Evolutionary conservation across 1,140 invertebrate species (phyloP).

Genomic region (Lamellibrachia luymesi): DNA sequence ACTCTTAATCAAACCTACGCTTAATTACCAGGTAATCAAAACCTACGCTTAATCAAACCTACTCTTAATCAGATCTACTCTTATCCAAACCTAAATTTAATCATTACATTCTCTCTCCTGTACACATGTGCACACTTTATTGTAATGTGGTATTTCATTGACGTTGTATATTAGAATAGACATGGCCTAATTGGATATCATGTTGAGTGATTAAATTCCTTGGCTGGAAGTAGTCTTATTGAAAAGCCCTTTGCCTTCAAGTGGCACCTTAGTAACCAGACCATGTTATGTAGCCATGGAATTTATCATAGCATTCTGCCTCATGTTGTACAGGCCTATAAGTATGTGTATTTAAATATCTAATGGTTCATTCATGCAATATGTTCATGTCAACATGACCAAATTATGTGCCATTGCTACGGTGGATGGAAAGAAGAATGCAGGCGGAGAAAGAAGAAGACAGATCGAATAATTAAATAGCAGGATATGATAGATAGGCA

Average conservation of each 20-base stretch:
- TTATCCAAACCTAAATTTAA: no score
- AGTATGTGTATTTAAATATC: not conserved
- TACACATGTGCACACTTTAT: not conserved
- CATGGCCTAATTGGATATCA: not conserved
- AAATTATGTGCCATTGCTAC: not conserved
- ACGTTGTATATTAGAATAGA: not conserved
- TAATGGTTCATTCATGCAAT: not conserved
- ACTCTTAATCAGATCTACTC: no score
- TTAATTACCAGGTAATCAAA: no score
- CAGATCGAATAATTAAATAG: not conserved
- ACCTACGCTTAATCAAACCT: no score
- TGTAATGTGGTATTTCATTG: not conserved
- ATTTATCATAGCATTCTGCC: not conserved
- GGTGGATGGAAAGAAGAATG: not conserved
- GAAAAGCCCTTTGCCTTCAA: not conserved
- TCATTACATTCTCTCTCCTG: no score
- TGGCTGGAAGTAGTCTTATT: not conserved
- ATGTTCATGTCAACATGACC: not conserved
- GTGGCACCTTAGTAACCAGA: not conserved
- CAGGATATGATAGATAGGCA: not conserved
- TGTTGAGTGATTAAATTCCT: not conserved
- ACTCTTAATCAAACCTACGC: no score
- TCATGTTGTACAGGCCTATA: not conserved
- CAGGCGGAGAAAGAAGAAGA: not conserved
- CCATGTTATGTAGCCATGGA: not conserved